Conservation (phyloP, 2,888 invertebrate species). For the Gryllus longicercus region DNA sequence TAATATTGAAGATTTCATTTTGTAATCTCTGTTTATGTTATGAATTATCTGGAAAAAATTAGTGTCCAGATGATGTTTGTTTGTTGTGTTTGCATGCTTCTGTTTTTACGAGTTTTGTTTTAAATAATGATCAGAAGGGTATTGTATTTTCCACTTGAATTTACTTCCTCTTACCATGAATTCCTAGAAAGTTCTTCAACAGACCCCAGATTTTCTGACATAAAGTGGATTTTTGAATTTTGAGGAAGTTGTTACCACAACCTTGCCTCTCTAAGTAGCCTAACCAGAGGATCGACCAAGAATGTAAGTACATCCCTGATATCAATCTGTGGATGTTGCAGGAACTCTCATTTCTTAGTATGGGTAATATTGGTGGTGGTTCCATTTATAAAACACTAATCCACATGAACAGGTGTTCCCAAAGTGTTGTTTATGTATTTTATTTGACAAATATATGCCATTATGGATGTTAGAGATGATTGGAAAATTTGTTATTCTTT, state of each 20-base stretch:
- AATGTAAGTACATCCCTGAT: conserved; percentile 17
- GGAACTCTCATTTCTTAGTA: not conserved
- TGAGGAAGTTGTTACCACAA: conserved; percentile 17
- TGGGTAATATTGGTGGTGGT: not conserved
- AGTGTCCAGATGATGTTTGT: not conserved
- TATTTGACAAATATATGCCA: conserved; percentile 11
- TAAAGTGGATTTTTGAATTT: conserved; percentile 9
- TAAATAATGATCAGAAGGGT: not conserved
- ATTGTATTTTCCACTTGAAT: conserved; percentile 6
- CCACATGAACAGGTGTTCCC: not conserved
- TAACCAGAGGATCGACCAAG: not conserved
- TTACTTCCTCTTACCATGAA: conserved; percentile 17
- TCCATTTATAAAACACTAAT: not conserved
- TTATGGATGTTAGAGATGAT: too few relatives aligned
- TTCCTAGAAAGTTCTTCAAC: conserved; percentile 1
- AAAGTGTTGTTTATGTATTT: conserved; percentile 20
- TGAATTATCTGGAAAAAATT: too few relatives aligned
- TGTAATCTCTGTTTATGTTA: too few relatives aligned
- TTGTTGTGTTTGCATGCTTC: not conserved
- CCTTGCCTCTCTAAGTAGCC: not conserved
- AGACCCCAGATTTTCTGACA: conserved; percentile 1
- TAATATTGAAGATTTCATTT: too few relatives aligned
- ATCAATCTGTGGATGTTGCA: not conserved
- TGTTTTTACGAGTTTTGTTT: not conserved
- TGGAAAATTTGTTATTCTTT: too few relatives aligned